Conservation (phyloP, 2,113 vertebrate species). For the Tiliqua scincoides region DNA sequence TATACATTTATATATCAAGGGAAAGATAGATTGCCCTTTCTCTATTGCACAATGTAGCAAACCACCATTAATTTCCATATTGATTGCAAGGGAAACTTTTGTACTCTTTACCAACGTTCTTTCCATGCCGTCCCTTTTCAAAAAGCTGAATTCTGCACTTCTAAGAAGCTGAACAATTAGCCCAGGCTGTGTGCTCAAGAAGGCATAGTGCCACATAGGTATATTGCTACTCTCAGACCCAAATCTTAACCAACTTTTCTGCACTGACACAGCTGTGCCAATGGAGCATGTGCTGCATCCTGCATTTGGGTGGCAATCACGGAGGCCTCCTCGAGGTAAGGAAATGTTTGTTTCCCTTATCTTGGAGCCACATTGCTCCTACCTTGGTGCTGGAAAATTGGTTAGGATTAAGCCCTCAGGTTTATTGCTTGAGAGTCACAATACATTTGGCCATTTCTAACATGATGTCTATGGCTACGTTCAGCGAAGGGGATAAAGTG, state of each 20-base stretch:
- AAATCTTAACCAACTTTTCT: too few species aligned
- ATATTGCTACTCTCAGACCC: too few species aligned
- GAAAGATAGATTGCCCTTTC: neutral
- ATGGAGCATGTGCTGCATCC: too few species aligned
- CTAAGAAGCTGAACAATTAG: neutral
- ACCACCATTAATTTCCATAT: neutral
- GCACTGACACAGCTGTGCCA: too few species aligned
- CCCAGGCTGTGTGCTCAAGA: neutral
- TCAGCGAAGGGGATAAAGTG: neutral
- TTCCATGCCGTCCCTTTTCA: neutral
- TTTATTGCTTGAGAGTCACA: neutral
- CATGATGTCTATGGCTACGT: neutral
- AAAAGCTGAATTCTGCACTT: neutral
- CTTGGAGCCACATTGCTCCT: too few species aligned
- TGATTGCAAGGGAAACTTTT: neutral
- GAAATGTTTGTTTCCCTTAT: too few species aligned
- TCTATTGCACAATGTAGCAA: neutral
- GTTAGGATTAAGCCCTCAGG: too few species aligned
- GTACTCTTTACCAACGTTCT: neutral
- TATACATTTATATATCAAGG: neutral
- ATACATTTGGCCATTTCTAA: neutral
- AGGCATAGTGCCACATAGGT: neutral
- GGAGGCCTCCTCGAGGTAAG: too few species aligned
- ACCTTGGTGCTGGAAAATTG: too few species aligned
- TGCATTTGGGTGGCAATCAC: too few species aligned